Conservation (phyloP, 2,797 vertebrate species). For the Micrastur ruficollis region DNA sequence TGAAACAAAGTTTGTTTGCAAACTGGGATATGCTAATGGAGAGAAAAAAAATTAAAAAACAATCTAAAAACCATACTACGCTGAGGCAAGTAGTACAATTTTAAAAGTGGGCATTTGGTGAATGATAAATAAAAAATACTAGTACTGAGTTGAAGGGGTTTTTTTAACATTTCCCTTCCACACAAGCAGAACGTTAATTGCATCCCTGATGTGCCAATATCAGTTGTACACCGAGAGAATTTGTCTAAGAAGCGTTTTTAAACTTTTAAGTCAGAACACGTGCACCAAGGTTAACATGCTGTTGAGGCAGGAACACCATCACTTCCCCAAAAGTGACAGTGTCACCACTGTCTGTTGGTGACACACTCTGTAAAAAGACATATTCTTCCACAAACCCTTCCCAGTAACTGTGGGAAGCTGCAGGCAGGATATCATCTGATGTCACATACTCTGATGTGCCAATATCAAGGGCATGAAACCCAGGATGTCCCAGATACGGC, state of each 20-base stretch:
- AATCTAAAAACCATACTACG: not conserved
- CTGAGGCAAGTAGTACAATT: not conserved
- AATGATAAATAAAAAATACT: not conserved
- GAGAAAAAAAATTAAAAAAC: not conserved
- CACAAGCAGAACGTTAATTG: not conserved
- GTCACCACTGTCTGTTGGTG: rapidly evolving
- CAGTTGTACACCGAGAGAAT: not conserved
- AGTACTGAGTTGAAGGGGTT: not conserved
- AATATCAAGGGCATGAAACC: not conserved
- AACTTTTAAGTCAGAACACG: not conserved
- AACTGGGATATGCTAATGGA: not conserved
- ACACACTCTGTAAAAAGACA: not conserved
- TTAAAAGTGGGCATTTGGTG: not conserved
- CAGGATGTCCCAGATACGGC: not conserved
- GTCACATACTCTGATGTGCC: not conserved
- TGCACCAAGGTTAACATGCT: not conserved
- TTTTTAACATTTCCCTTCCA: not conserved
- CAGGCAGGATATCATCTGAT: not conserved
- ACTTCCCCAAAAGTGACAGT: not conserved
- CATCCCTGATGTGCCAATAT: not conserved
- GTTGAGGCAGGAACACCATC: not conserved
- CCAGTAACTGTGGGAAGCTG: not conserved
- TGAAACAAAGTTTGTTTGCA: not conserved
- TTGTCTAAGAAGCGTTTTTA: not conserved
- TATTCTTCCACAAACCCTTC: not conserved